phyloP scores from a whole-genome alignment of 2,888 invertebrate species.

The Gymnoscelis rufifasciata region DNA sequence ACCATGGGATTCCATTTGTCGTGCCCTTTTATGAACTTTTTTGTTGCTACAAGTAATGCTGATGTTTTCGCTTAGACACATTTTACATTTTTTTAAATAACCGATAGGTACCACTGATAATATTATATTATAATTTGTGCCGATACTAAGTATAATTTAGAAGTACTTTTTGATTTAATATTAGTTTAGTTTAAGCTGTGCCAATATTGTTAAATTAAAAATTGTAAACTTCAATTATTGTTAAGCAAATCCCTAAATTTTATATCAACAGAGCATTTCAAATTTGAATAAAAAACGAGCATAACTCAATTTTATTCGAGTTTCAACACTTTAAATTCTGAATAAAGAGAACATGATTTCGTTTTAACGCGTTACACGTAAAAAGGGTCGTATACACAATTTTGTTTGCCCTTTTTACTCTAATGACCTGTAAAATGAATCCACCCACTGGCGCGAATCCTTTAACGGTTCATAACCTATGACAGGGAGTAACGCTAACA shows the following conservation, averaged over 20 bases:
- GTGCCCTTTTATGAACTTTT: slow-evolving; percentile 24
- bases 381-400: slow-evolving; percentile 40
- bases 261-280: background rate
- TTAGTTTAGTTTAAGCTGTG: too few species aligned
- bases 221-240: too few species aligned
- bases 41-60: slow-evolving; percentile 15
- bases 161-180: too few species aligned
- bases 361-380: slow-evolving; percentile 32
- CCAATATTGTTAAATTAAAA: too few species aligned
- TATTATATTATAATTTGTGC: too few species aligned
- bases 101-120: too few species aligned
- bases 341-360: slow-evolving; percentile 33
- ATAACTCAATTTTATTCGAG: slow-evolving; percentile 16
- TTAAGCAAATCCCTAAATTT: background rate
- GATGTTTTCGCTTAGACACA: slow-evolving; percentile 2
- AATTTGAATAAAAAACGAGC: slow-evolving; percentile 16
- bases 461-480: slow-evolving; percentile 52
- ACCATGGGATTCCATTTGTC: slow-evolving; percentile 25
- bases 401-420: slow-evolving; percentile 61
- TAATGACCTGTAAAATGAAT: slow-evolving; percentile 69
- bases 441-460: slow-evolving; percentile 42
- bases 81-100: too few species aligned
- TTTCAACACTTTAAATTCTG: slow-evolving; percentile 26
- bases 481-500: slow-evolving; percentile 46
- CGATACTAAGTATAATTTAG: too few species aligned